These are phyloP conservation scores for Blastobasis adustella DNA, from an alignment of 2,888 invertebrate genomes.

Conservation along the genomic window DNA sequence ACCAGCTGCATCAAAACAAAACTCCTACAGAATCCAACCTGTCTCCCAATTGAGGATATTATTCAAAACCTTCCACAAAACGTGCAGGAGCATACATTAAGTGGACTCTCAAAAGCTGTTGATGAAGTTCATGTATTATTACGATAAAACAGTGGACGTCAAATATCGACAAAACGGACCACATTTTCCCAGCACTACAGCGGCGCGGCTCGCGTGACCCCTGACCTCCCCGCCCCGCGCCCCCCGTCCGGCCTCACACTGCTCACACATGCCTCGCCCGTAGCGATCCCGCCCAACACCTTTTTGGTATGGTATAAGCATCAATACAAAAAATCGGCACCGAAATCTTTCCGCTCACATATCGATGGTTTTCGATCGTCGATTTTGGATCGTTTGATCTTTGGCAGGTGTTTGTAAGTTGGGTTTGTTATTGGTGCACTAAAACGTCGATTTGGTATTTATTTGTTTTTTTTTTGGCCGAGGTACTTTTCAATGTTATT, in stretches of 20 bases:
- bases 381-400: conserved; percentile 1
- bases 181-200: conserved; percentile 24
- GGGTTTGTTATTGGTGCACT: neutral
- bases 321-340: conserved; percentile 47
- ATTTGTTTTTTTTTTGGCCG: no score
- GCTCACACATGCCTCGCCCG: conserved; percentile 45
- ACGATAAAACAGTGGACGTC: no score
- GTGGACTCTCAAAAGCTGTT: no score
- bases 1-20: no score
- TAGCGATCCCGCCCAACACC: conserved; percentile 60
- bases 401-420: conserved; percentile 6
- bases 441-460: no score
- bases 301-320: conserved; percentile 34
- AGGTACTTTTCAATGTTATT: no score
- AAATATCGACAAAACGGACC: no score
- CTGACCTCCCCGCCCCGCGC: conserved; percentile 46
- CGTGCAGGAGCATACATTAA: no score
- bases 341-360: conserved; percentile 29
- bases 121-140: no score
- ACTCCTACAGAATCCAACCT: no score
- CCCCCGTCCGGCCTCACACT: conserved; percentile 17
- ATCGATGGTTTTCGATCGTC: neutral
- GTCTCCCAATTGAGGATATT: no score
- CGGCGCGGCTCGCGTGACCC: conserved; percentile 52
- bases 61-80: no score